Percentiles rank a stretch among this genome's conserved stretches.
These are phyloP conservation scores for Trissolcus brochymenae DNA, from an alignment of 2,888 invertebrate species.

Conservation along the genomic window DNA sequence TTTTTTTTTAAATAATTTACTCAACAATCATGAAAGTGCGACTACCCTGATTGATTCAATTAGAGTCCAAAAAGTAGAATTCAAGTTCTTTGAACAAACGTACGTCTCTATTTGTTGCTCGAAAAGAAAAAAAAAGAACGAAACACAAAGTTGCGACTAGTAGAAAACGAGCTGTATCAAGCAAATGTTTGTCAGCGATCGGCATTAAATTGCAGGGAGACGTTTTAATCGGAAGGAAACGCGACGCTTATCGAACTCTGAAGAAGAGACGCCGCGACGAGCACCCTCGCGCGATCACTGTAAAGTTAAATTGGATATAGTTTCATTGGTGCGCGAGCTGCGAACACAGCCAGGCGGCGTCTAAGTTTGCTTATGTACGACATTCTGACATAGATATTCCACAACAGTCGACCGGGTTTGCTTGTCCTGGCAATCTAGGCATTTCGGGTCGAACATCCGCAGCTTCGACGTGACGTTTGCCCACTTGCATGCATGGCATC, in stretches of 20 bases:
- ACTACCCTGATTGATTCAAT: no score
- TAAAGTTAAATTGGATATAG: constrained; percentile 67
- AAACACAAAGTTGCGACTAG: constrained; percentile 11
- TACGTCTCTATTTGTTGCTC: not conserved
- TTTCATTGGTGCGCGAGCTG: constrained; percentile 20
- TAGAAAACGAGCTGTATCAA: constrained; percentile 35
- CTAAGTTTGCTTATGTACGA: constrained; percentile 62
- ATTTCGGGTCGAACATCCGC: constrained; percentile 58
- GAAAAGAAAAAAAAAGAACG: no score
- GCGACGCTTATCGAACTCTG: constrained; percentile 1
- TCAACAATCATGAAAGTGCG: no score
- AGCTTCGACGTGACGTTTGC: constrained; percentile 33
- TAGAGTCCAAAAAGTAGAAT: not conserved
- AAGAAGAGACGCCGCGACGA: constrained; percentile 9
- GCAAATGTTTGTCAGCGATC: constrained; percentile 37
- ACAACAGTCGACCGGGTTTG: constrained; percentile 61
- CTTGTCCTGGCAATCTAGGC: constrained; percentile 64
- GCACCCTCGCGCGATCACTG: constrained; percentile 47
- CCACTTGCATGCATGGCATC: constrained; percentile 34
- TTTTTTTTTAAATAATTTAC: no score
- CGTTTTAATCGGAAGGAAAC: constrained; percentile 50
- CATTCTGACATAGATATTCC: constrained; percentile 61
- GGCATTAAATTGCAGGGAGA: constrained; percentile 43
- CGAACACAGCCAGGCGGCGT: constrained; percentile 33
- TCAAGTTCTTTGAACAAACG: not conserved